phyloP scores from a whole-genome alignment of 2,888 invertebrate species.

The Ochlodes sylvanus region DNA sequence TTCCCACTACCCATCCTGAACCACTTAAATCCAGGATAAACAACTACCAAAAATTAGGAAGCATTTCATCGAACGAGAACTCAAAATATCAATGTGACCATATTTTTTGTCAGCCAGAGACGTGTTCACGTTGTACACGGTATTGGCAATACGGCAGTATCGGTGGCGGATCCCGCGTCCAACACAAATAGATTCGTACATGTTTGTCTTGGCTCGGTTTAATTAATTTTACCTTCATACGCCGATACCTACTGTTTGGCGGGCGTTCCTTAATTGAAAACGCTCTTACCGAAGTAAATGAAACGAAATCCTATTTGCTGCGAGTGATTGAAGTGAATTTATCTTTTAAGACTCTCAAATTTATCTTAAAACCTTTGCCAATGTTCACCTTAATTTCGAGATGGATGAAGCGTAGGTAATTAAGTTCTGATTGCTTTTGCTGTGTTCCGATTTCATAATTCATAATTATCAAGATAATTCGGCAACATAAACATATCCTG shows the following conservation, averaged over 20 bases:
- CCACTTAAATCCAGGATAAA: background rate
- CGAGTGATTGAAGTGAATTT: constrained; percentile 82
- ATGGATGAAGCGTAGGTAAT: constrained; percentile 70
- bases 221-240: constrained; percentile 85
- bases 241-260: constrained; percentile 80
- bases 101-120: constrained; percentile 15
- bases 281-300: constrained; percentile 81
- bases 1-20: background rate
- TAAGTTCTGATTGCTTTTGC: constrained; percentile 77
- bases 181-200: constrained; percentile 79
- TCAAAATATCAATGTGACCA: background rate
- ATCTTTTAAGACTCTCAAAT: constrained; percentile 82
- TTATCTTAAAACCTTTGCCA: constrained; percentile 72
- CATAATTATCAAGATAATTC: constrained; percentile 15
- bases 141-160: constrained; percentile 26
- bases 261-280: constrained; percentile 83
- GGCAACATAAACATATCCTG: constrained; percentile 10
- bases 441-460: constrained; percentile 75
- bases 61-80: background rate
- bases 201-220: constrained; percentile 83
- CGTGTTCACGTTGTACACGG: background rate
- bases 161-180: constrained; percentile 51
- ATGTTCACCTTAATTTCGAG: constrained; percentile 64
- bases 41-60: background rate
- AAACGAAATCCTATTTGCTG: constrained; percentile 83